phyloP scores from a whole-genome alignment of 1,140 invertebrate species.

The Globodera ellingtonae region DNA sequence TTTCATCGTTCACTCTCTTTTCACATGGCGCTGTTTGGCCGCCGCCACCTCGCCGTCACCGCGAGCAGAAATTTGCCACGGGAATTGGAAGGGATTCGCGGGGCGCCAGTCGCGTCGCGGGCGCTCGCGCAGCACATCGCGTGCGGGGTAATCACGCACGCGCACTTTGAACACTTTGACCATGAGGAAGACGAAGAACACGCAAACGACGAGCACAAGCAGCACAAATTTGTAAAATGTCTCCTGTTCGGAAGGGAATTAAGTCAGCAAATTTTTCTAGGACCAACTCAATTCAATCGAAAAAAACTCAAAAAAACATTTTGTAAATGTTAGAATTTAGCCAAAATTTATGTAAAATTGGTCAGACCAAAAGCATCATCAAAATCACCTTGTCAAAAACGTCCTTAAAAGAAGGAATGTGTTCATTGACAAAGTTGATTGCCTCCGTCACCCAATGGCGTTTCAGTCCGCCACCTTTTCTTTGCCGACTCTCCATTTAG shows the following conservation, averaged over 20 bases:
- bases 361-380: not conserved
- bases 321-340: not conserved
- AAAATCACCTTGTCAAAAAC: slow-evolving; percentile 53
- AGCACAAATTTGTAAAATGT: slow-evolving; percentile 56
- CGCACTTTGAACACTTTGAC: slow-evolving; percentile 43
- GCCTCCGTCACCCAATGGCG: not conserved
- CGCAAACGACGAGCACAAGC: slow-evolving; percentile 40
- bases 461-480: not conserved
- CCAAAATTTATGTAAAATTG: not conserved
- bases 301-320: not conserved
- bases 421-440: slow-evolving; percentile 49
- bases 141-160: slow-evolving; percentile 46
- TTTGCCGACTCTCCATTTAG: not conserved
- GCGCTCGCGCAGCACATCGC: slow-evolving; percentile 41
- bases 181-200: slow-evolving; percentile 49
- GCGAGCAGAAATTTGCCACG: slow-evolving; percentile 30
- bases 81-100: slow-evolving; percentile 49
- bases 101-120: slow-evolving; percentile 47
- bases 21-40: not conserved
- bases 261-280: not conserved
- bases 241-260: slow-evolving; percentile 32
- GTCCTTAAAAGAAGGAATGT: slow-evolving; percentile 55
- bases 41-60: too few relatives aligned
- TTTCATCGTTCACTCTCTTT: not conserved
- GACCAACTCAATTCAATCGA: too few relatives aligned